A percentile compares a stretch with the other conserved stretches of the same genome.
phyloP scores from a whole-genome alignment of 2,113 vertebrate species.

The Marmota monax region DNA sequence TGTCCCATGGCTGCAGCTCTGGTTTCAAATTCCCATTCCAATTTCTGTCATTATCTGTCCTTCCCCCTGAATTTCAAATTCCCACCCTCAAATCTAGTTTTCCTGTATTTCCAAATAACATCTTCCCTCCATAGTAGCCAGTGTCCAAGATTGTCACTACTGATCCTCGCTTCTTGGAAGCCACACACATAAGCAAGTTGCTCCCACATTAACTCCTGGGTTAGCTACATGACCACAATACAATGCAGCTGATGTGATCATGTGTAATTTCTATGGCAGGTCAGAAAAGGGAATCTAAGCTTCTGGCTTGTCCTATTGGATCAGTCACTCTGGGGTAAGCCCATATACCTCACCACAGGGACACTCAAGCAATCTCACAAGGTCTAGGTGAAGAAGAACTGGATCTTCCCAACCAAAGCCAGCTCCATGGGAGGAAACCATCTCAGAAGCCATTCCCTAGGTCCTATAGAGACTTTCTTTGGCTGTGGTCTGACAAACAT shows the following conservation, averaged over 20 bases:
- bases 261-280: not conserved
- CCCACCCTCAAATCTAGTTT: not conserved
- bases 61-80: too few species aligned
- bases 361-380: too few species aligned
- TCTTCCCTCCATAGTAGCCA: not conserved
- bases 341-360: not conserved
- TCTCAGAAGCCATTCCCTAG: not conserved
- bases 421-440: fast-evolving
- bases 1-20: not conserved
- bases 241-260: not conserved
- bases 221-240: not conserved
- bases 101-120: not conserved
- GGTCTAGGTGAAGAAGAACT: too few species aligned
- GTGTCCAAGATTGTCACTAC: not conserved
- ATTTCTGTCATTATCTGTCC: not conserved
- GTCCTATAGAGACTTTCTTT: not conserved
- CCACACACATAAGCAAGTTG: not conserved
- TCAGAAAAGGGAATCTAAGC: not conserved
- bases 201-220: not conserved
- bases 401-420: not conserved
- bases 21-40: not conserved
- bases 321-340: not conserved
- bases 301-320: not conserved
- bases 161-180: not conserved
- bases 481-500: not conserved